Evolutionary conservation across 1,140 invertebrate genomes (phyloP), one percentile per base, ranked within the genome.

Genomic region (Orchestia grillus): DNA sequence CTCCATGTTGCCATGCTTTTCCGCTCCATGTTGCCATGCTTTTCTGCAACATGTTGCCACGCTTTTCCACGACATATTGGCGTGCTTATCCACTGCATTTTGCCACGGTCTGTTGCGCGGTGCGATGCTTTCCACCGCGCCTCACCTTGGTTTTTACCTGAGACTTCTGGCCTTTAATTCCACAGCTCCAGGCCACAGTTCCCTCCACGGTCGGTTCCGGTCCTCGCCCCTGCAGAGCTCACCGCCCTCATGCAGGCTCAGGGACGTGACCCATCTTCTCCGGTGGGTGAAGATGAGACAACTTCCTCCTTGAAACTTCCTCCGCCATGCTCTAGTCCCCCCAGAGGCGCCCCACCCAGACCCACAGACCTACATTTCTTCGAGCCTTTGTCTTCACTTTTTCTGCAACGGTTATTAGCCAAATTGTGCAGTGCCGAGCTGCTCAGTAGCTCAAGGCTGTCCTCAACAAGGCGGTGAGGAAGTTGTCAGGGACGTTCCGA

Each of bases 351-450:
- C 44, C 43, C 92, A 94, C 92, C 92, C 92, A 94, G 92, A n/a
- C 92, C 6, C 44, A 94, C 43, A 94, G 92, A 94, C 92, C 92
- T 94, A 94, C 92, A 47, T 94, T 94, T 94, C 92, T 94, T n/a
- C 44, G 41, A 94, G 19, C 92, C 92, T 94, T 94, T 94, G 92
- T 94, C 92, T 94, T 94, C 43, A 47, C 92, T 94, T 94, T 94
- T 94, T 94, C 92, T 45, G 92, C 92, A 44, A 94, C 43, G 92
- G 41, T 94, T 94, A 94, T 94, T 94, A 94, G 44, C 43, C 47
- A 44, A 94, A 94, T 94, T 47, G 92, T 42, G 41, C 36, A 92
- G 19, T 45, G 8, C 15, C 1, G 8, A n/a, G 92, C 44, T 3
- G 44, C 43, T 94, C 36, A 47, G 43, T 94, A 44, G 43, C 92